Conservation (phyloP, 2,888 invertebrate genomes). For the Alitta virens region DNA sequence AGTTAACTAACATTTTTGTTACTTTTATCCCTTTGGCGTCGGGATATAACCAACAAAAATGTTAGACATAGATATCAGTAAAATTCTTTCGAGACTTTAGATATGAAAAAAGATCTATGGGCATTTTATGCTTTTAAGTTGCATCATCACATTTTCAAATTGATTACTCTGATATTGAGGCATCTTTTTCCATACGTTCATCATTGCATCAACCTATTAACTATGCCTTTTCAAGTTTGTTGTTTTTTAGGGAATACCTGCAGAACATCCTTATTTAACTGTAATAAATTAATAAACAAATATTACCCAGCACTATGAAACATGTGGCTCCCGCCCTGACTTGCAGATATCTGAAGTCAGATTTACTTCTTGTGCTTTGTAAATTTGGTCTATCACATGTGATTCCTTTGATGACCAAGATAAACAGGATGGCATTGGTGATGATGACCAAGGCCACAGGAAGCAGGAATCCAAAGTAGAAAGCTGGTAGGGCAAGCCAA, state of each 20-base stretch:
- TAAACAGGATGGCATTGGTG: background rate
- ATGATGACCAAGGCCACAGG: constrained; percentile 40
- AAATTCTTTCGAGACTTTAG: too few relatives aligned
- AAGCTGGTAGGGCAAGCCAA: constrained; percentile 44
- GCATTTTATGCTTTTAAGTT: background rate
- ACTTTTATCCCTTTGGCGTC: too few relatives aligned
- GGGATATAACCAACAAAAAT: too few relatives aligned
- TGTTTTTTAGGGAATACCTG: too few relatives aligned
- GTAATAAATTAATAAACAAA: too few relatives aligned
- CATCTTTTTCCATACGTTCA: background rate
- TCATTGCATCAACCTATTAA: too few relatives aligned
- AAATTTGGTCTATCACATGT: background rate
- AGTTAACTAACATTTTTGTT: too few relatives aligned
- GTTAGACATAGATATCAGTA: too few relatives aligned
- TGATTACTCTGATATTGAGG: background rate
- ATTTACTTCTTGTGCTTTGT: background rate
- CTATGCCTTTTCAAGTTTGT: too few relatives aligned
- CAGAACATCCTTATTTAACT: too few relatives aligned
- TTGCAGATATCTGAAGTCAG: background rate
- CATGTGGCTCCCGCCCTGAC: background rate
- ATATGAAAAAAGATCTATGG: too few relatives aligned
- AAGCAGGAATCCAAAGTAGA: constrained; percentile 43
- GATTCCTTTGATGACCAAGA: constrained; percentile 1
- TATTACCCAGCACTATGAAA: background rate
- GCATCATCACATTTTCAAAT: background rate